These are phyloP conservation scores for Oryzias dopingdopingensis DNA, from an alignment of 2,797 vertebrate genomes.

Conservation along the genomic window DNA sequence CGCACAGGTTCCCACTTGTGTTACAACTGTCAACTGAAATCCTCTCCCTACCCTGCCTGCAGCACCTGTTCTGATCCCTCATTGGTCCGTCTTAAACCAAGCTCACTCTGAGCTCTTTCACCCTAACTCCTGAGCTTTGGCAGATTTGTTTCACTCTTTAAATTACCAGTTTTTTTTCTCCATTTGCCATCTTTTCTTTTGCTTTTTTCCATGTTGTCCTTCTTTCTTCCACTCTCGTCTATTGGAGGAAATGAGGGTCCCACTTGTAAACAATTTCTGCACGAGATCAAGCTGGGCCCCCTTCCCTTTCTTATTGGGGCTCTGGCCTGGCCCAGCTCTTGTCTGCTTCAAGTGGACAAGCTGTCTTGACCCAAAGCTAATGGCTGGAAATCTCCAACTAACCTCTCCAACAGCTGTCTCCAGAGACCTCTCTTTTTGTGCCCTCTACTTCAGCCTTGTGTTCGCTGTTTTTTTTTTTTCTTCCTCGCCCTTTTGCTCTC, in stretches of 20 bases:
- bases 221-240: constrained; percentile 57
- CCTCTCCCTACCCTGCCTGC: constrained; percentile 25
- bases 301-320: constrained; percentile 72
- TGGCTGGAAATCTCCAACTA: constrained; percentile 83
- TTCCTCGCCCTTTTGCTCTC: constrained; percentile 59
- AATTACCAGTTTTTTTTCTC: constrained; percentile 54
- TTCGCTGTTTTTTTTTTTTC: constrained; percentile 41
- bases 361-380: constrained; percentile 79
- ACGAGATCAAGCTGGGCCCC: constrained; percentile 78
- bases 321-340: constrained; percentile 68
- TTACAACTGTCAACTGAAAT: constrained; percentile 42
- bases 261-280: constrained; percentile 81
- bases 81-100: constrained; percentile 62
- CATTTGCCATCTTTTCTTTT: constrained; percentile 52
- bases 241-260: constrained; percentile 76
- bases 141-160: constrained; percentile 71
- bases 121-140: constrained; percentile 56
- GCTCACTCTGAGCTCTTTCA: constrained; percentile 58
- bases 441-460: constrained; percentile 61
- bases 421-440: constrained; percentile 61
- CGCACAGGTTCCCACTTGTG: constrained; percentile 57
- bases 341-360: constrained; percentile 77
- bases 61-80: constrained; percentile 52
- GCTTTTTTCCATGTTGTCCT: constrained; percentile 44
- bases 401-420: constrained; percentile 82